phyloP scores from a whole-genome alignment of 2,113 vertebrate species.

The Capreolus pygargus region DNA sequence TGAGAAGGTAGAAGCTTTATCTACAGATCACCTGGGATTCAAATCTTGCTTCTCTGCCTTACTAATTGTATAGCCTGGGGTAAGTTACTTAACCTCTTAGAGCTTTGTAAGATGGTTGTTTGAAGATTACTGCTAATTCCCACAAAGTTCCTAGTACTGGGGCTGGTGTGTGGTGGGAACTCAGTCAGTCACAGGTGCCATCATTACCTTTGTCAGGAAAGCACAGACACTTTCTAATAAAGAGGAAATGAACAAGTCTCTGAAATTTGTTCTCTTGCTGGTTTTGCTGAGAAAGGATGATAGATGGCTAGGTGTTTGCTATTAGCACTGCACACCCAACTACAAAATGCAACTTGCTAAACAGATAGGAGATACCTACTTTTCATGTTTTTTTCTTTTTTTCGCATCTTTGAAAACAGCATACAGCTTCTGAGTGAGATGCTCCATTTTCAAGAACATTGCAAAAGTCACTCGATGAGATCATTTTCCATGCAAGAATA shows the following conservation, averaged over 20 bases:
- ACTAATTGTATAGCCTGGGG: neutral
- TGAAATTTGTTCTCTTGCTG: neutral
- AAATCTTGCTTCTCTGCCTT: neutral
- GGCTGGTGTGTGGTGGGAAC: neutral
- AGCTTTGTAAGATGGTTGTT: neutral
- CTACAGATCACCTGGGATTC: neutral
- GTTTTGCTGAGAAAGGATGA: constrained; percentile 10
- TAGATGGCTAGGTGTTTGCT: neutral
- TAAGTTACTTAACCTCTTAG: neutral
- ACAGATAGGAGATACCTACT: neutral
- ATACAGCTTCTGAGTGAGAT: neutral
- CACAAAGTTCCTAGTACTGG: neutral
- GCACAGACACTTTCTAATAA: neutral
- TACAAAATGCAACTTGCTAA: neutral
- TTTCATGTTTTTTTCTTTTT: neutral
- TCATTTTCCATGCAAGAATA: constrained; percentile 5
- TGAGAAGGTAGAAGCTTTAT: neutral
- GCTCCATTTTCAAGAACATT: constrained; percentile 33
- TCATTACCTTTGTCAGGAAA: neutral
- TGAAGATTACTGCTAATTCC: neutral
- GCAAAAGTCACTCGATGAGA: neutral
- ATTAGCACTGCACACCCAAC: neutral
- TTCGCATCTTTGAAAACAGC: neutral
- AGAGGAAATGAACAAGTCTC: neutral
- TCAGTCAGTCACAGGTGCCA: neutral